Evolutionary conservation across 1,140 invertebrate species (phyloP).

Genomic region (Rhagoletis zephyria): DNA sequence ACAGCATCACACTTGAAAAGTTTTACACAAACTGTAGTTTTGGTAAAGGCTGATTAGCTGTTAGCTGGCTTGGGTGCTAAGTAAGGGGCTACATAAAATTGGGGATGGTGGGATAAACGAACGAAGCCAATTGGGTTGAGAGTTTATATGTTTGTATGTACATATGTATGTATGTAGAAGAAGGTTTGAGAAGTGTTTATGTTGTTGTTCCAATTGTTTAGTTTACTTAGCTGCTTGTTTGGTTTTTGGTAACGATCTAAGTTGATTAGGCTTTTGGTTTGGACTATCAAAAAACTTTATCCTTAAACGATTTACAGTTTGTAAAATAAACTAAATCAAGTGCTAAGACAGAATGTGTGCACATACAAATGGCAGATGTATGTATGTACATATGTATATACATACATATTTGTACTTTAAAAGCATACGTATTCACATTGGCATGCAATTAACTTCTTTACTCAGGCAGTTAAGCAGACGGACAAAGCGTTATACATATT

Average conservation of each 20-base stretch:
- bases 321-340: slow-evolving; percentile 49
- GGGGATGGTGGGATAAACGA: not conserved
- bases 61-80: not conserved
- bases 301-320: slow-evolving; percentile 52
- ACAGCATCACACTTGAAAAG: slow-evolving; percentile 51
- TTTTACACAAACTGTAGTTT: slow-evolving; percentile 51
- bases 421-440: too few relatives aligned
- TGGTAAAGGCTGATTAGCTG: slow-evolving; percentile 37
- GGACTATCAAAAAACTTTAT: slow-evolving; percentile 41
- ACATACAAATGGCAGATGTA: not conserved
- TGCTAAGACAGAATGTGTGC: not conserved
- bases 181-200: not conserved
- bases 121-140: slow-evolving; percentile 5
- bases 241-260: slow-evolving; percentile 50
- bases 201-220: not conserved
- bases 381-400: not conserved
- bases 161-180: not conserved
- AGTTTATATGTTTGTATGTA: not conserved
- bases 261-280: slow-evolving; percentile 48
- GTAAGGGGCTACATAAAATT: not conserved
- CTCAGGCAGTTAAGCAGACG: not conserved
- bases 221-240: slow-evolving; percentile 32
- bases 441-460: not conserved
- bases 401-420: not conserved
- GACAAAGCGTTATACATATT: not conserved